A percentile compares a stretch with the other conserved stretches of the same genome.
phyloP scores from a whole-genome alignment of 2,113 vertebrate genomes.

The Hirundichthys speculiger region DNA sequence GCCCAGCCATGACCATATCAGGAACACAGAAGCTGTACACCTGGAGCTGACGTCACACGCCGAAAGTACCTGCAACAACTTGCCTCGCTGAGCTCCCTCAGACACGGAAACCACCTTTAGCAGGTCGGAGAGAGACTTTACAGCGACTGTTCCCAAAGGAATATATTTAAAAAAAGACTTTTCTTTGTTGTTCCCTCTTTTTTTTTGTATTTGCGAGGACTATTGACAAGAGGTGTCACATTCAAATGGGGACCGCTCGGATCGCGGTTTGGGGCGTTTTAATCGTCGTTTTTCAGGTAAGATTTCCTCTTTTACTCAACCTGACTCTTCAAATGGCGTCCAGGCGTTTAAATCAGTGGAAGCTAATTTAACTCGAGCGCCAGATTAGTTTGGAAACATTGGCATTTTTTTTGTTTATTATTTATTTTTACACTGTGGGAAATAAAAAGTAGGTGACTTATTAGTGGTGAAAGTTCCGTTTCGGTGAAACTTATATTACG shows the following conservation, averaged over 20 bases:
- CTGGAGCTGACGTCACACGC: constrained; percentile 70
- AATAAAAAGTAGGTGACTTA: no score
- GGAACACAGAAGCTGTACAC: constrained; percentile 67
- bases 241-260: constrained; percentile 55
- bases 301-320: constrained; percentile 10
- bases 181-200: accelerated
- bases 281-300: constrained; percentile 71
- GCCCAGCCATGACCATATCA: constrained; percentile 56
- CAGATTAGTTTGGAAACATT: no score
- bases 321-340: not conserved
- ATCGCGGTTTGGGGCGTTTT: constrained; percentile 50
- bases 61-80: constrained; percentile 70
- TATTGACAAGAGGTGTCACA: not conserved
- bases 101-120: constrained; percentile 1
- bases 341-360: not conserved
- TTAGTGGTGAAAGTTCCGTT: no score
- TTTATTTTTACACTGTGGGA: no score
- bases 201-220: not conserved
- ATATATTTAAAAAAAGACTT: not conserved
- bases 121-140: no score
- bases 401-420: no score
- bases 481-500: no score
- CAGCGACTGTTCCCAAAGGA: not conserved
- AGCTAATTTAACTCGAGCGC: no score
- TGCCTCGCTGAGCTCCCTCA: constrained; percentile 22